A percentile compares a stretch with the other conserved stretches of the same genome.
These are phyloP conservation scores for Eupithecia tripunctaria DNA, from an alignment of 2,888 invertebrate genomes.

Conservation along the genomic window DNA sequence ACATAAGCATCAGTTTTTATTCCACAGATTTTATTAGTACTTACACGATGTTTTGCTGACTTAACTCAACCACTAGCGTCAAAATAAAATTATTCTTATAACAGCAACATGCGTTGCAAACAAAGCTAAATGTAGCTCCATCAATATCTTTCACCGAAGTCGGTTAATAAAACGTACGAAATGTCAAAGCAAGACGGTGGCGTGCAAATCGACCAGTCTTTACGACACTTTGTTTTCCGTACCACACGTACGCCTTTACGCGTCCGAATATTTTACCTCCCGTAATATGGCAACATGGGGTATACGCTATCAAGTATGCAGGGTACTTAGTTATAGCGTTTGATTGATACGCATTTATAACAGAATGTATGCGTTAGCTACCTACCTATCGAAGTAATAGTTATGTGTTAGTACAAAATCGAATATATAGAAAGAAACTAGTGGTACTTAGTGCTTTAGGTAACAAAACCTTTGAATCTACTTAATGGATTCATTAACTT, in stretches of 20 bases:
- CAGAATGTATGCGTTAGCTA: neutral
- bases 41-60: neutral
- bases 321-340: no score
- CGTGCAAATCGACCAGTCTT: conserved; percentile 29
- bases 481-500: conserved; percentile 22
- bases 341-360: neutral
- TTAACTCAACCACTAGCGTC: no score
- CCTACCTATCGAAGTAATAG: neutral
- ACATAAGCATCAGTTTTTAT: no score
- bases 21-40: neutral
- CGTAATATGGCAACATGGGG: neutral
- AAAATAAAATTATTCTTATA: neutral
- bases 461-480: neutral
- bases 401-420: neutral
- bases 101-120: neutral
- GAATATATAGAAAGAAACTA: neutral
- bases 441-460: neutral
- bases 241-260: conserved; percentile 18
- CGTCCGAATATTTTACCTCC: conserved; percentile 27
- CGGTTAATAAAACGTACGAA: conserved; percentile 28
- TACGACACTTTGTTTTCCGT: conserved; percentile 32
- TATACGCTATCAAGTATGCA: neutral
- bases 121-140: conserved; percentile 4
- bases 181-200: conserved; percentile 21
- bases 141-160: neutral